A percentile compares a stretch with the other conserved stretches of the same genome.
These are phyloP conservation scores for Procavia capensis DNA, from an alignment of 2,113 vertebrate genomes.

Conservation along the genomic window DNA sequence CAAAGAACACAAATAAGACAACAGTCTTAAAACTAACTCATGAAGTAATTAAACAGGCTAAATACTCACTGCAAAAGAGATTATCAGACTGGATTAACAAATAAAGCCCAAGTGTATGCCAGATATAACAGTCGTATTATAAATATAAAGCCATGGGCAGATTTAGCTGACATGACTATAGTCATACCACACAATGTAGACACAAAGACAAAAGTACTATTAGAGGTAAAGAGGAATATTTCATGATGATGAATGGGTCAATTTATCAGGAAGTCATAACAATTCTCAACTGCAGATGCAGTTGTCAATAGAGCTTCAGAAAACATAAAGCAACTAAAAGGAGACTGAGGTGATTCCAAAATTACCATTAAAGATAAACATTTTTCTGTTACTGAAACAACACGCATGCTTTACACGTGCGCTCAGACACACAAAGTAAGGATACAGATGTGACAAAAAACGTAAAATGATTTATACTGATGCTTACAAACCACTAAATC, in stretches of 20 bases:
- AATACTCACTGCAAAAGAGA: not conserved
- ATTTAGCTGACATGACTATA: not conserved
- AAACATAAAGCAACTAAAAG: not conserved
- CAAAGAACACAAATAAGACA: not conserved
- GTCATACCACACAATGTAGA: not conserved
- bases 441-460: not conserved
- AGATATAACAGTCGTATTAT: not conserved
- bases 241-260: not conserved
- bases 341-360: not conserved
- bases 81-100: not conserved
- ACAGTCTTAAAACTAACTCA: not conserved
- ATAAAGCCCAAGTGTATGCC: not conserved
- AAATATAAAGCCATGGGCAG: not conserved
- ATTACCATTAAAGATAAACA: not conserved
- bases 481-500: not conserved
- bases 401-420: not conserved
- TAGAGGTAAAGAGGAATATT: not conserved
- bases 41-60: not conserved
- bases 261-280: not conserved
- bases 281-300: not conserved
- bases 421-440: not conserved
- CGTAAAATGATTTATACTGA: not conserved
- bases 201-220: not conserved
- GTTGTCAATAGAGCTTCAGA: not conserved
- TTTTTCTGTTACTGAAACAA: not conserved